Percentiles rank a stretch among this genome's conserved stretches.
Evolutionary conservation across 2,113 vertebrate species (phyloP).

Genomic region (Pseudolaguvia tuberculata): DNA sequence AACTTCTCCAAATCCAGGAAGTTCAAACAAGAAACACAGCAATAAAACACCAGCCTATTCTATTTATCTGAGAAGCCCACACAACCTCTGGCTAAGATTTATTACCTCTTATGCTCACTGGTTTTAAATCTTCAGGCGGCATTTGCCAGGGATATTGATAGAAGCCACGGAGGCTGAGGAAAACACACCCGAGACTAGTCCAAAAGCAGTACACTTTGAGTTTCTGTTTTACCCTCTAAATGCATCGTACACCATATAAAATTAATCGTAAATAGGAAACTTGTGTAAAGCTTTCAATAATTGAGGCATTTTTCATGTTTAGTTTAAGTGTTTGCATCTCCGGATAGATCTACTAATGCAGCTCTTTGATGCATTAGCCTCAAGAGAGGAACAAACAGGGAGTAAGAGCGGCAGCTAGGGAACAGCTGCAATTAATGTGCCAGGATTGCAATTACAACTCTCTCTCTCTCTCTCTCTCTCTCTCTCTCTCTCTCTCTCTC

Average conservation of each 20-base stretch:
- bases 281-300: conserved; percentile 43
- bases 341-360: conserved; percentile 42
- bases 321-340: conserved; percentile 45
- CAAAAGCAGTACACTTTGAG: conserved; percentile 28
- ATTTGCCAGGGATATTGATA: conserved; percentile 61
- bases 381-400: conserved; percentile 32
- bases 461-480: conserved; percentile 25
- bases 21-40: conserved; percentile 66
- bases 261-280: conserved; percentile 44
- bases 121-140: conserved; percentile 66
- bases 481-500: not conserved
- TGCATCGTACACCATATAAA: conserved; percentile 35
- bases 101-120: conserved; percentile 57
- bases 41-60: conserved; percentile 66
- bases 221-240: conserved; percentile 30
- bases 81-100: conserved; percentile 68
- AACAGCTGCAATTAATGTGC: conserved; percentile 37
- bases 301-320: conserved; percentile 49
- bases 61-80: conserved; percentile 70
- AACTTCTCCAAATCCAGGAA: conserved; percentile 63
- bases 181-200: conserved; percentile 23
- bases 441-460: conserved; percentile 35
- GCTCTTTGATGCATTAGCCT: conserved; percentile 35
- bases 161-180: conserved; percentile 30
- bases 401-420: conserved; percentile 8